Evolutionary conservation across 1,140 invertebrate species (phyloP), one percentile per base, ranked within the genome.

Genomic region (Saxidomus purpurata): DNA sequence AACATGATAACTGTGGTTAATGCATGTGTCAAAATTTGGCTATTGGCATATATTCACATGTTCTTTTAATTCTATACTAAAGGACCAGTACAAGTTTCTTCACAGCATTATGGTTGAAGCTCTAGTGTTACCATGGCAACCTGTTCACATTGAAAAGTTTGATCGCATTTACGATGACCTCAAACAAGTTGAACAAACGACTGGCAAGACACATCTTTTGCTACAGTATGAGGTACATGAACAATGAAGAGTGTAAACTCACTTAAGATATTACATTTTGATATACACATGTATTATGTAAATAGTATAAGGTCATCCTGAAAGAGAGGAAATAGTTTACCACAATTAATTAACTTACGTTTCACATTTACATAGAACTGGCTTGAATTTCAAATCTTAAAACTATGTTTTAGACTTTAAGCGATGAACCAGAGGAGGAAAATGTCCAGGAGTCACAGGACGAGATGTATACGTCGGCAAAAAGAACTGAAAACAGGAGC

Each of bases 51-150:
- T n/a, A n/a, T n/a, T n/a, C n/a, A n/a, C n/a, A n/a, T n/a, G n/a
- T n/a, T n/a, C n/a, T n/a, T n/a, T n/a, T n/a, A n/a, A n/a, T n/a
- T n/a, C n/a, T n/a, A n/a, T n/a, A n/a, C n/a, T n/a, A n/a, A 3
- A 79, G 76, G 31, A 55, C 0, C 76, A 79, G 43, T 79, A 79
- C 25, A 79, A 79, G 31, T 79, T 25, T n/a, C 43, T 79, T n/a
- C 76, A 79, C 22, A 4, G 28, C 22, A 25, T 52, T 9, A 25
- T 79, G 13, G 19, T 52, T 1, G 76, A 79, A 55, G 76, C 76
- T 13, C 47, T 79, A 1, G 76, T 79, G 43, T 55, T 79, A 34
- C 28, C 76, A 19, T 79, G 36, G 17, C 0, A 55, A 34, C 76
- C 76, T 28, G 25, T 52, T 22, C 40, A 25, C 17, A 34, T 79